phyloP scores from a whole-genome alignment of 2,113 vertebrate genomes.

The Chitala chitala region DNA sequence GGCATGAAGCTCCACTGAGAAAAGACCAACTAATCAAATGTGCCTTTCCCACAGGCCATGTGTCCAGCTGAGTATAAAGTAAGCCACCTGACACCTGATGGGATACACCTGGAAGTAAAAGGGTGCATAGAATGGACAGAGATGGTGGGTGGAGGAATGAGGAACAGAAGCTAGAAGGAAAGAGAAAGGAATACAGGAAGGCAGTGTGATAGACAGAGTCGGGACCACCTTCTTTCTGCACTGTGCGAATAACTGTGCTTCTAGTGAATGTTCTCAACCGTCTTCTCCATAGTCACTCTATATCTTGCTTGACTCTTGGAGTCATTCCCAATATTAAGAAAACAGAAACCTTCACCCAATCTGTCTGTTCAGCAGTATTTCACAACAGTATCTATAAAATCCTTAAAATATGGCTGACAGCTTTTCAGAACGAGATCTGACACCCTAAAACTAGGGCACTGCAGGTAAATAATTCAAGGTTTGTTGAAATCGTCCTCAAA shows the following conservation, averaged over 20 bases:
- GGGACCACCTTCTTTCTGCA: background rate
- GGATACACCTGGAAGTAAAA: too few species aligned
- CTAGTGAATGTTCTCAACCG: too few species aligned
- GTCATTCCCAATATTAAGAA: background rate
- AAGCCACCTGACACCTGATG: too few species aligned
- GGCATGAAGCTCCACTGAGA: background rate
- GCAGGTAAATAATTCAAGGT: constrained; percentile 13
- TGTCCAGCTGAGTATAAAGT: too few species aligned
- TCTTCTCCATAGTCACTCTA: too few species aligned
- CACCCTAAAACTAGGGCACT: constrained; percentile 12
- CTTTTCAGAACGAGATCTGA: background rate
- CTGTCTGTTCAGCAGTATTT: background rate
- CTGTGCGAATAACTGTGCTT: too few species aligned
- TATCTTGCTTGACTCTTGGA: too few species aligned
- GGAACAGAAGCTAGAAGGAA: background rate
- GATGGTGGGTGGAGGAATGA: too few species aligned
- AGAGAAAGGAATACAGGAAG: background rate
- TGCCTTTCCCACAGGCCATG: too few species aligned
- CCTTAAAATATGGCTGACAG: constrained; percentile 8
- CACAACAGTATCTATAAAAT: background rate
- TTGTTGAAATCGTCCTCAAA: background rate
- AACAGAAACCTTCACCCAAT: background rate
- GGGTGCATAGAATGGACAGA: too few species aligned
- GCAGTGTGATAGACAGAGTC: background rate
- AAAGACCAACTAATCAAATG: too few species aligned